Evolutionary conservation across 2,888 invertebrate genomes (phyloP).

Genomic region (Aphodius sticticus): DNA sequence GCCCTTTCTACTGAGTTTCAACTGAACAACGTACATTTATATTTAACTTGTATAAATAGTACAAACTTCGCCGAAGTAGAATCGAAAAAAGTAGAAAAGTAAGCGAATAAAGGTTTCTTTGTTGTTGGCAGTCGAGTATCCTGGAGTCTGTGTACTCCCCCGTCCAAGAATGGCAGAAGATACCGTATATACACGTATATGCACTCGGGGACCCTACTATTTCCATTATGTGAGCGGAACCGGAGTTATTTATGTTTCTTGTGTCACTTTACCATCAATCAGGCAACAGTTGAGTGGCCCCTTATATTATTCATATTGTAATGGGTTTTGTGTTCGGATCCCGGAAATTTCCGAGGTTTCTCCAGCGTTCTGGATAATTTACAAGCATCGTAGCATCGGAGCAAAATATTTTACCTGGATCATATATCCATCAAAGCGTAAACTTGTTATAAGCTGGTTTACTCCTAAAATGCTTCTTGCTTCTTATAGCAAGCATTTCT

Average conservation of each 20-base stretch:
- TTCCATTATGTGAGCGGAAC: neutral
- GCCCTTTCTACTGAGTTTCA: no score
- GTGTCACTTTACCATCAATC: constrained; percentile 4
- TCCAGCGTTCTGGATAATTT: neutral
- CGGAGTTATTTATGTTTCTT: constrained; percentile 4
- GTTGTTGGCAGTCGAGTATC: neutral
- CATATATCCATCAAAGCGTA: neutral
- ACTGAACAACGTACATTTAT: neutral
- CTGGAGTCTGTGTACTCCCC: neutral
- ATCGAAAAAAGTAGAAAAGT: neutral
- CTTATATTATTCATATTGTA: neutral
- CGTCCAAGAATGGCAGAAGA: neutral
- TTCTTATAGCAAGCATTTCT: no score
- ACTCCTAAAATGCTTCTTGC: no score
- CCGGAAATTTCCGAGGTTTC: neutral
- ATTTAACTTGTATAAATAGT: neutral
- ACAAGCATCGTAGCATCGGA: neutral
- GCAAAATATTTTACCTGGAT: neutral
- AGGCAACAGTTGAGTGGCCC: neutral
- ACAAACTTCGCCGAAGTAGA: neutral
- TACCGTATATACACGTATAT: neutral
- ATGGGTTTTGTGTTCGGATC: neutral
- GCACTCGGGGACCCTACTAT: neutral
- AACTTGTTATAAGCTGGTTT: neutral
- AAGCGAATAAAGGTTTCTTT: neutral